Evolutionary conservation across 2,797 vertebrate genomes (phyloP).

Genomic region (Ctenochaetus hawaiiensis): DNA sequence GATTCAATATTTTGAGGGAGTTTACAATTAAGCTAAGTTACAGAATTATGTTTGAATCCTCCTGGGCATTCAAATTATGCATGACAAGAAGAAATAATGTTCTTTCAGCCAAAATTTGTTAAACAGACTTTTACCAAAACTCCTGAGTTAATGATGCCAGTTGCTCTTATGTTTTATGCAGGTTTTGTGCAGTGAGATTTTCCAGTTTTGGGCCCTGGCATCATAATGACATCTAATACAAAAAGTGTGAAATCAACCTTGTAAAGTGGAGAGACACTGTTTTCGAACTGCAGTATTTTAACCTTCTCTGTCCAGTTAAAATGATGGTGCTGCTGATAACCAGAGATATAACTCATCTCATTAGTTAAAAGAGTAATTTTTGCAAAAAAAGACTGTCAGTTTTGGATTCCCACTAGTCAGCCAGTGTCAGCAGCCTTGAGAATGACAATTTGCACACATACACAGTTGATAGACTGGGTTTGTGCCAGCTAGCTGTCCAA

Average conservation of each 20-base stretch:
- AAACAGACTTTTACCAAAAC: not conserved
- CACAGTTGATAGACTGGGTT: not conserved
- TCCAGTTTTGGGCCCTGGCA: not conserved
- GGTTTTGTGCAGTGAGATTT: not conserved
- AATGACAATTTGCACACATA: not conserved
- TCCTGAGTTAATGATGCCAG: not conserved
- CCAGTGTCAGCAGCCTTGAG: not conserved
- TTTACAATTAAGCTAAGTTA: not conserved
- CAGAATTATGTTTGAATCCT: not conserved
- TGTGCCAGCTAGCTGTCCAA: not conserved
- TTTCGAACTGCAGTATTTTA: not conserved
- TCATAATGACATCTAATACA: not conserved
- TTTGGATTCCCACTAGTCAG: not conserved
- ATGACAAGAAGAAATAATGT: not conserved
- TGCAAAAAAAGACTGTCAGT: not conserved
- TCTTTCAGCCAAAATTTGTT: not conserved
- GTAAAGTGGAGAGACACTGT: not conserved
- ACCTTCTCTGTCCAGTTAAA: not conserved
- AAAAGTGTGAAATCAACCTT: constrained; percentile 14
- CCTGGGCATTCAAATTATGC: not conserved
- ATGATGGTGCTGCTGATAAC: not conserved
- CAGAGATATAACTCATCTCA: not conserved
- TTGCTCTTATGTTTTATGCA: constrained; percentile 10
- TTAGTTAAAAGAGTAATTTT: not conserved
- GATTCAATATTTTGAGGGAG: not conserved